These are phyloP conservation scores for Drosophila tropicalis DNA, from an alignment of 1,140 invertebrate species.

Conservation along the genomic window DNA sequence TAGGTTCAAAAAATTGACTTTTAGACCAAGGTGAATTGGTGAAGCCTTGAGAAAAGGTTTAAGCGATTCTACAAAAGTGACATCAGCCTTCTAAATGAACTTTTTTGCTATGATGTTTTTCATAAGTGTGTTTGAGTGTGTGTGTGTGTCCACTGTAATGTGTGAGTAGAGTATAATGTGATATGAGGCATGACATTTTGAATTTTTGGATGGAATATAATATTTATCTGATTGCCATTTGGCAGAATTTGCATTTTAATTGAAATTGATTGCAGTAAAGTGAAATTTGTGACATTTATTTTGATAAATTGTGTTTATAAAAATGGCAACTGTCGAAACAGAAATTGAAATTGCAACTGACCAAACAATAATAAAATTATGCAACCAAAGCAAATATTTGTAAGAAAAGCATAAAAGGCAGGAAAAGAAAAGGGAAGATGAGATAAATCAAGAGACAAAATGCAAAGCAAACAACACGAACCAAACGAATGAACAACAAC, in stretches of 20 bases:
- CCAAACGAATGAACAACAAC: constrained; percentile 39
- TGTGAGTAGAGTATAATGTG: constrained; percentile 24
- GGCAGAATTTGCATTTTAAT: constrained; percentile 52
- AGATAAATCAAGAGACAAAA: constrained; percentile 57
- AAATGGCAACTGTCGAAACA: constrained; percentile 5
- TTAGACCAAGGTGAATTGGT: too few species aligned
- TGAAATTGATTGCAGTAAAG: constrained; percentile 65
- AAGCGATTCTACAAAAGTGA: too few species aligned
- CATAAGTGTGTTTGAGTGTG: too few species aligned
- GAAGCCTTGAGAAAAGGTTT: too few species aligned
- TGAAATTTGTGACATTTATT: constrained; percentile 59
- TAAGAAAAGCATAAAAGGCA: constrained; percentile 14
- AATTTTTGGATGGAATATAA: constrained; percentile 37
- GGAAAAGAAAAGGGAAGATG: constrained; percentile 22
- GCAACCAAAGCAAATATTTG: constrained; percentile 67
- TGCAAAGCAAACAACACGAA: constrained; percentile 61
- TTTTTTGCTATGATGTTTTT: too few species aligned
- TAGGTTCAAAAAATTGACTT: too few species aligned
- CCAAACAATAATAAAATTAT: constrained; percentile 56
- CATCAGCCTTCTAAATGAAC: too few species aligned
- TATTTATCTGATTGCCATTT: constrained; percentile 33
- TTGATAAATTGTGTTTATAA: constrained; percentile 50
- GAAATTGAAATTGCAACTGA: constrained; percentile 33
- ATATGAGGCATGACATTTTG: constrained; percentile 34
- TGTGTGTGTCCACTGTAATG: constrained; percentile 17